Conservation (phyloP, 1,140 invertebrate species). For the Ectropis grisescens region DNA sequence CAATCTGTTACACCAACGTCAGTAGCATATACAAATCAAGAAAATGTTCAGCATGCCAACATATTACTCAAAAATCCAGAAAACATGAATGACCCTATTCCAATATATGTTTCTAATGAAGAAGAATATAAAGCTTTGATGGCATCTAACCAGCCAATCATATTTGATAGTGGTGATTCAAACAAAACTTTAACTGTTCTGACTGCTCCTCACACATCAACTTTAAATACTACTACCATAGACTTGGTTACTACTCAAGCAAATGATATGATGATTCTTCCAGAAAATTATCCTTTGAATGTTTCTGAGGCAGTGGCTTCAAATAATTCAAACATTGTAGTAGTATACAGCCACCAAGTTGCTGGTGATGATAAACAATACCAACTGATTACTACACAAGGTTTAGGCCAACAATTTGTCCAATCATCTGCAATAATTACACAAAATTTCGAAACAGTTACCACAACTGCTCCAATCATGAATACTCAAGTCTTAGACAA, state of each 20-base stretch:
- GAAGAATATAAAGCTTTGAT: constrained; percentile 63
- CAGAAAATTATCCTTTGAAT: constrained; percentile 54
- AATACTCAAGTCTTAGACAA: constrained; percentile 28
- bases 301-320: constrained; percentile 46
- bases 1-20: constrained; percentile 21
- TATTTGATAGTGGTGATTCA: constrained; percentile 43
- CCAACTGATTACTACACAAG: constrained; percentile 44
- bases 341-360: constrained; percentile 73
- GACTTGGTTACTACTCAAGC: constrained; percentile 37
- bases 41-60: constrained; percentile 20
- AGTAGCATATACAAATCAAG: too few species aligned
- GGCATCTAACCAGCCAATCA: constrained; percentile 50
- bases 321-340: constrained; percentile 73
- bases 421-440: constrained; percentile 61
- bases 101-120: constrained; percentile 64
- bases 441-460: constrained; percentile 68
- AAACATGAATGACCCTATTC: constrained; percentile 50
- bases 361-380: constrained; percentile 69
- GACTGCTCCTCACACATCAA: constrained; percentile 22
- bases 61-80: constrained; percentile 35
- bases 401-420: constrained; percentile 44
- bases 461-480: constrained; percentile 52
- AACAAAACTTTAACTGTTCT: constrained; percentile 49
- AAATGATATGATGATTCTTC: constrained; percentile 64
- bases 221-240: constrained; percentile 25